Base-by-base conservation (phyloP, 2,888 invertebrate genomes). In the Diarsia dahlii region DNA sequence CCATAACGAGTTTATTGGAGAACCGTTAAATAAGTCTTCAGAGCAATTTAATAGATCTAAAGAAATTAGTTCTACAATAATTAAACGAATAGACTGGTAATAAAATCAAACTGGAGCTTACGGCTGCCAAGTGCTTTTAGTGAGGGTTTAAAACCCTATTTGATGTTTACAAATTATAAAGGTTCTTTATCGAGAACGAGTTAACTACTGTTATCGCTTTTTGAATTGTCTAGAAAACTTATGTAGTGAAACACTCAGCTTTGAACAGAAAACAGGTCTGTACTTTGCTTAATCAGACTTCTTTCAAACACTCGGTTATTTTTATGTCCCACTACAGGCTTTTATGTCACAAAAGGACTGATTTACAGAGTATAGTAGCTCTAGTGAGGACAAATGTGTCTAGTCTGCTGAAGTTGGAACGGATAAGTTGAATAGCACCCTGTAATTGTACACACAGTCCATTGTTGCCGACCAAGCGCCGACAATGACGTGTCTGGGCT, bases 1-100 rank as follows among this genome's bases (percentile, higher is more conserved):
- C 60, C 52, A 68, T 78, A 77, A 80, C 64, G 60, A 79, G 74
- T 79, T 84, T 75, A 85, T 85, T 85, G 79, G 64, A 88, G 76
- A 78, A 71, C 50, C 84, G 79, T 88, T 74, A 86, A 85, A 85
- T 74, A 80, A 75, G 71, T 66, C 66, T 74, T 74, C 64, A 63
- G 67, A 54, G 64, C 54, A 64, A 71, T 76, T 72, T 78, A 81
- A 78, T 66, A 76, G 71, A 78, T 84, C 81, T 77, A 64, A 84
- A 84, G 84, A 74, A 83, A 86, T 73, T n/a, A 52, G 63, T 68
- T 70, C 58, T 74, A 69, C 69, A 67, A 73, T 72, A 86, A 82
- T 85, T 85, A 80, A 65, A 63, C 54, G 50, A 80, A 84, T 79
- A 71, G 72, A 71, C 70, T 80, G 70, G 76, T 74, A 76, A 80